Evolutionary conservation across 1,140 invertebrate species (phyloP).

Genomic region (Anagrus nilaparvatae): DNA sequence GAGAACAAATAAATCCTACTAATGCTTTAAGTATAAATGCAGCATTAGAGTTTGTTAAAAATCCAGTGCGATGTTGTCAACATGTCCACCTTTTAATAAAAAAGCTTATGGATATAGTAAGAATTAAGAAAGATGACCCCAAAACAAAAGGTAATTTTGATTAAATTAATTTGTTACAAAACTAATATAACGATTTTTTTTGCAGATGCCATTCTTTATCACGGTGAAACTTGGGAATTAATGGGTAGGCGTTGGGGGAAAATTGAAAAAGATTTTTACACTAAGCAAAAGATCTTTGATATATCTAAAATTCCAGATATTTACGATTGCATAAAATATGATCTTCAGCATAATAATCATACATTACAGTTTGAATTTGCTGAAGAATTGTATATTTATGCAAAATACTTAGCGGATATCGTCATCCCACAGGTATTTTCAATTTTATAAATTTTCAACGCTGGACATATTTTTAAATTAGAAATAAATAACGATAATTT

Average conservation of each 20-base stretch:
- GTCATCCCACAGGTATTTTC: slow-evolving; percentile 96
- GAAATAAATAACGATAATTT: too few relatives aligned
- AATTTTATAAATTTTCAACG: slow-evolving; percentile 5
- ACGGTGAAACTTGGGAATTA: slow-evolving; percentile 98
- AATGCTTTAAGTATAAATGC: slow-evolving; percentile 75
- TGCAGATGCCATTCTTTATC: slow-evolving; percentile 83
- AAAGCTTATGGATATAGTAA: slow-evolving; percentile 75
- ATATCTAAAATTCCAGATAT: slow-evolving; percentile 99
- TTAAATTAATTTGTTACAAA: background rate
- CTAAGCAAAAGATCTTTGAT: slow-evolving; percentile 86
- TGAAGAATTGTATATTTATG: slow-evolving; percentile 89
- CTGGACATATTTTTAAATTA: too few relatives aligned
- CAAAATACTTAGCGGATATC: slow-evolving; percentile 93
- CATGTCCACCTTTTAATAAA: slow-evolving; percentile 80
- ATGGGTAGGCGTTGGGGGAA: slow-evolving; percentile 98
- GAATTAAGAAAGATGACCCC: slow-evolving; percentile 73
- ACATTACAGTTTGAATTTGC: slow-evolving; percentile 88
- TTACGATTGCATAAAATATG: slow-evolving; percentile 99
- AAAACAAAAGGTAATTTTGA: slow-evolving; percentile 64
- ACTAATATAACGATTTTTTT: too few relatives aligned
- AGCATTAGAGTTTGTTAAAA: slow-evolving; percentile 91
- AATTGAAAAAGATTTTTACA: slow-evolving; percentile 96
- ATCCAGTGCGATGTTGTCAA: slow-evolving; percentile 89
- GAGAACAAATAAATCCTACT: slow-evolving; percentile 80
- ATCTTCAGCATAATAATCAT: slow-evolving; percentile 95